Evolutionary conservation across 1,140 invertebrate genomes (phyloP), one percentile per base, ranked within the genome.

Genomic region (Zaprionus gabonicus): DNA sequence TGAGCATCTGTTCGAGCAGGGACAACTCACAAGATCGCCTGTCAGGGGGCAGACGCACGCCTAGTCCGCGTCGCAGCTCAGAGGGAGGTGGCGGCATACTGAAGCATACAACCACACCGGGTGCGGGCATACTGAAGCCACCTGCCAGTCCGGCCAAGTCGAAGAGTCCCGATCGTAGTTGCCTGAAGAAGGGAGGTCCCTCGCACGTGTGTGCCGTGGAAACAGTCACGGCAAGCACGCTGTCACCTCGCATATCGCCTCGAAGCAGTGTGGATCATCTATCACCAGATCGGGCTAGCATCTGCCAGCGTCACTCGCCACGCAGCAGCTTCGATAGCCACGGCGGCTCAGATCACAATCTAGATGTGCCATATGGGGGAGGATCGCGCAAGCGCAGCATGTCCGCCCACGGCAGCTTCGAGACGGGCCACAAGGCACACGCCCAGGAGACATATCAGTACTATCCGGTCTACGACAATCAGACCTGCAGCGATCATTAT

Each of bases 381-480:
- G 65, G 60, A 4, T 70, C 74, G 0, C 74, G 92, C 0, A 93
- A 92, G 74, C 78, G 92, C 17, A 93, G 92, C 70, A 80, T 90
- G 66, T 93, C 92, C 1, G 92, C 92, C 13, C 92, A 93, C 38
- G 90, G 91, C 13, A 92, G 90, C 72, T 91, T 93, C 9, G 92
- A 93, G 41, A 91, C 79, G 12, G 84, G 87, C 25, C 78, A 84
- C 23, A 63, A 71, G 20, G 36, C 63, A 0, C 57, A 73, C 0
- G 34, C 58, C 20, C 92, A 93, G 78, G 86, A 91, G 34, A 81
- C 85, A 64, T 93, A 93, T 71, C 92, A 93, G 17, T 93, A 93
- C 56, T 93, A 93, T 75, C 92, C 92, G 38, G 91, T 92, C 23
- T 91, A 93, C 41, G 91, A 92, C 67, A 92, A 92, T 81, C 91